Percentiles rank a stretch among this genome's conserved stretches.
phyloP scores from a whole-genome alignment of 2,888 invertebrate species.

The Lithophane ornitopus region DNA sequence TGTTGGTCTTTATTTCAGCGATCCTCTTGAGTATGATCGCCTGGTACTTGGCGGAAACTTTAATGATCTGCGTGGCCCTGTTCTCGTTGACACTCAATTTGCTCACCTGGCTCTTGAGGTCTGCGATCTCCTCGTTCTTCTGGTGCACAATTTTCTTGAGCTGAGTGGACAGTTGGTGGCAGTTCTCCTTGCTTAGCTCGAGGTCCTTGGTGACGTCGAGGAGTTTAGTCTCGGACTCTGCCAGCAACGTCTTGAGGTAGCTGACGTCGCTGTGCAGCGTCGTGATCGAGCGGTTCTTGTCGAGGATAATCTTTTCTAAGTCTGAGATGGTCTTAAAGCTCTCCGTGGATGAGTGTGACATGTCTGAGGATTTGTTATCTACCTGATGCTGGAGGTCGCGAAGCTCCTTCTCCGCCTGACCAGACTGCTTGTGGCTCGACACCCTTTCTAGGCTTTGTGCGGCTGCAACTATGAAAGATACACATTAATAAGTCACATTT shows the following conservation, averaged over 20 bases:
- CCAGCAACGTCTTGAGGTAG: constrained; percentile 82
- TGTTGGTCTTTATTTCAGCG: constrained; percentile 85
- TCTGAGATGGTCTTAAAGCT: constrained; percentile 85
- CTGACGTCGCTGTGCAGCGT: constrained; percentile 83
- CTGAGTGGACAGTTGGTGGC: constrained; percentile 82
- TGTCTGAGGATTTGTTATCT: constrained; percentile 83
- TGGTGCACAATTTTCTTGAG: constrained; percentile 85
- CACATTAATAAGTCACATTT: constrained; percentile 8
- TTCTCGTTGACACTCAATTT: constrained; percentile 85
- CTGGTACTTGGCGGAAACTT: constrained; percentile 87
- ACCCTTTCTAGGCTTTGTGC: constrained; percentile 74
- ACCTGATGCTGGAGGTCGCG: constrained; percentile 81
- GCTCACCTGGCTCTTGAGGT: constrained; percentile 82
- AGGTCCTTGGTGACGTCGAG: constrained; percentile 83
- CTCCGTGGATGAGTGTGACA: constrained; percentile 82
- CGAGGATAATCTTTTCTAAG: constrained; percentile 85
- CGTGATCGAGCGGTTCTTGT: constrained; percentile 85
- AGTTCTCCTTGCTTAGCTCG: constrained; percentile 82
- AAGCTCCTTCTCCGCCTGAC: constrained; percentile 71
- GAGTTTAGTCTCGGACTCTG: constrained; percentile 85
- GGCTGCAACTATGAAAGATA: constrained; percentile 76
- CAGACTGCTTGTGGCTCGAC: constrained; percentile 69
- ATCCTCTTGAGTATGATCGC: constrained; percentile 86
- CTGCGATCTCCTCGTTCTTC: constrained; percentile 87
- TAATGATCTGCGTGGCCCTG: constrained; percentile 85